These are phyloP conservation scores for Urocynchramus pylzowi DNA, from an alignment of 2,113 vertebrate species.

Conservation along the genomic window DNA sequence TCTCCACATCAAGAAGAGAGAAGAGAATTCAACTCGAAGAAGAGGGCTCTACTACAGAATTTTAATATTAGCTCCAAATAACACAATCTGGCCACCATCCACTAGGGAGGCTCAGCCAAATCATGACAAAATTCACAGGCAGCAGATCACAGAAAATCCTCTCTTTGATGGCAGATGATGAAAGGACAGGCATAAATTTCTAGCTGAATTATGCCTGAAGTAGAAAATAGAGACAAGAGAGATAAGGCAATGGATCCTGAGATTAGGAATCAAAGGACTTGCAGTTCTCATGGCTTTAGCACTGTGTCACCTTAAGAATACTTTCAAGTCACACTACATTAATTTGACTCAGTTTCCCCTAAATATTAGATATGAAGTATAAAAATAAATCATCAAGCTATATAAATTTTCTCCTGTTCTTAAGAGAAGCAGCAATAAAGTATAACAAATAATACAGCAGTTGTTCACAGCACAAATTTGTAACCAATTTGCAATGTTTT, in stretches of 20 bases:
- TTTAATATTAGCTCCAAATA: not conserved
- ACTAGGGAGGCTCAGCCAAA: not conserved
- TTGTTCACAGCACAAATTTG: not conserved
- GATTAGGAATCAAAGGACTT: not conserved
- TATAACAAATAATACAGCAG: not conserved
- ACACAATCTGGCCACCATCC: not conserved
- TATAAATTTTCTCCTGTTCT: not conserved
- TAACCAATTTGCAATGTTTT: not conserved
- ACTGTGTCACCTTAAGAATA: not conserved
- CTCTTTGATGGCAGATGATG: constrained; percentile 42
- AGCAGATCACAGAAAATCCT: constrained; percentile 17
- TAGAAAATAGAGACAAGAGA: not conserved
- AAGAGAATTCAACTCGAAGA: not conserved
- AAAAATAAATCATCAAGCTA: not conserved
- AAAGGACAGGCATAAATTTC: constrained; percentile 22
- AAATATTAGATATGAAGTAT: not conserved
- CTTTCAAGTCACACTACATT: not conserved
- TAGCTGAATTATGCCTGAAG: not conserved
- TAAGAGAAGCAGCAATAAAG: not conserved
- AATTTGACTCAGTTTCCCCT: not conserved
- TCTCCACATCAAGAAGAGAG: not conserved
- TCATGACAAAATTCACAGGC: constrained; percentile 9
- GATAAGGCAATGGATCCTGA: not conserved
- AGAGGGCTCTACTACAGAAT: not conserved
- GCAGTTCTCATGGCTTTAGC: not conserved